These are phyloP conservation scores for Pristionchus pacificus DNA, from an alignment of 1,140 invertebrate genomes.

Conservation along the genomic window DNA sequence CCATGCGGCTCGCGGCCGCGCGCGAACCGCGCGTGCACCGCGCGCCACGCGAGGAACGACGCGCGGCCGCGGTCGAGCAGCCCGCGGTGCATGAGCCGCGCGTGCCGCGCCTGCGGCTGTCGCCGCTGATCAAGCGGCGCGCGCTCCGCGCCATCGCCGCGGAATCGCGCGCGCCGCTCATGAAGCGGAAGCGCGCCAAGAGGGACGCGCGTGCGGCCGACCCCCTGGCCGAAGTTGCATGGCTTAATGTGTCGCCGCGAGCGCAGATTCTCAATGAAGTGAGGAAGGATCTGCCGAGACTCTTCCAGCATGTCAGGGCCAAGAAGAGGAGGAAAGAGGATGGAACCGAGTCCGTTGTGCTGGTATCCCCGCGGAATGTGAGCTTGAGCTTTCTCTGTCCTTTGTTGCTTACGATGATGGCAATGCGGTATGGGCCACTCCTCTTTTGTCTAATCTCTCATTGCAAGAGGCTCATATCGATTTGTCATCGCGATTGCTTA, in stretches of 20 bases:
- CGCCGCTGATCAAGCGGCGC: not conserved
- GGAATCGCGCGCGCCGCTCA: conserved; percentile 38
- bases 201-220: conserved; percentile 38
- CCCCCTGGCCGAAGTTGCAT: conserved; percentile 44
- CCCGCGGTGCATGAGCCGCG: conserved; percentile 1
- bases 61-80: not conserved
- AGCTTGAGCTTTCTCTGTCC: conserved; percentile 17
- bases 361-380: conserved; percentile 43
- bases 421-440: too few species aligned
- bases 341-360: conserved; percentile 32
- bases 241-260: conserved; percentile 51
- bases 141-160: not conserved
- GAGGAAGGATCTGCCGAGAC: conserved; percentile 34
- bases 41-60: not conserved
- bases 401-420: too few species aligned
- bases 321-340: conserved; percentile 12
- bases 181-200: conserved; percentile 47
- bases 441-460: not conserved
- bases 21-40: not conserved
- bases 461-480: not conserved
- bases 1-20: conserved; percentile 1
- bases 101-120: not conserved
- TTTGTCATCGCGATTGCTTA: too few species aligned
- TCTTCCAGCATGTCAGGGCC: conserved; percentile 33
- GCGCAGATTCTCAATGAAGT: conserved; percentile 33